Percentiles rank a stretch among this genome's conserved stretches.
These are phyloP conservation scores for Dynastes tityus DNA, from an alignment of 2,888 invertebrate genomes.

Conservation along the genomic window DNA sequence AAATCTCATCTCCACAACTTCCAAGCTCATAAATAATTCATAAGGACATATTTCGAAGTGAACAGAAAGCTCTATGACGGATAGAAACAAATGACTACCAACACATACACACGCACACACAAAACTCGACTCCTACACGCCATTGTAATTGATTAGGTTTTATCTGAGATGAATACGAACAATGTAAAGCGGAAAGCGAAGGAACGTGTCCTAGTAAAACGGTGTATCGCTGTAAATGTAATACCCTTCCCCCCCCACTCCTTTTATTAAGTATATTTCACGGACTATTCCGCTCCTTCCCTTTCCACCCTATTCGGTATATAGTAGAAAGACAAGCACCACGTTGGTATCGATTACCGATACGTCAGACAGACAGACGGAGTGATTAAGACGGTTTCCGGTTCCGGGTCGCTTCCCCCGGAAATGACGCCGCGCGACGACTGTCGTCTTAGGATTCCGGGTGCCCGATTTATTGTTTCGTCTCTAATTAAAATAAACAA, in stretches of 20 bases:
- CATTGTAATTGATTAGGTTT: constrained; percentile 8
- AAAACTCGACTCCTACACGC: background rate
- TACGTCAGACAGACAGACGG: background rate
- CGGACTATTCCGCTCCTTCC: background rate
- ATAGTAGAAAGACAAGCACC: background rate
- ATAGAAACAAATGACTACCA: background rate
- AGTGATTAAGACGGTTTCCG: constrained; percentile 40
- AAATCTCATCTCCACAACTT: too few relatives aligned
- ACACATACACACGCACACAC: background rate
- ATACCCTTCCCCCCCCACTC: background rate
- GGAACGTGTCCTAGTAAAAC: background rate
- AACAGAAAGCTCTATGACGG: too few relatives aligned
- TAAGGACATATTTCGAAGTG: too few relatives aligned
- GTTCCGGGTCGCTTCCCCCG: constrained; percentile 26
- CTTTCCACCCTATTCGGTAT: background rate
- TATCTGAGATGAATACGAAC: constrained; percentile 6
- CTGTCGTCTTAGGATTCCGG: constrained; percentile 35
- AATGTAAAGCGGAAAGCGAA: background rate
- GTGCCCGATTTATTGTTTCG: constrained; percentile 44
- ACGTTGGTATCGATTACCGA: constrained; percentile 16
- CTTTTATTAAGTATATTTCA: background rate
- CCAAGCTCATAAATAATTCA: too few relatives aligned
- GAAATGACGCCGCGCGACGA: constrained; percentile 37
- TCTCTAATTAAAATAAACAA: constrained; percentile 47
- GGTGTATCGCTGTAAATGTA: background rate